Evolutionary conservation across 2,888 invertebrate species (phyloP).

Genomic region (Tenthredo mesomela): DNA sequence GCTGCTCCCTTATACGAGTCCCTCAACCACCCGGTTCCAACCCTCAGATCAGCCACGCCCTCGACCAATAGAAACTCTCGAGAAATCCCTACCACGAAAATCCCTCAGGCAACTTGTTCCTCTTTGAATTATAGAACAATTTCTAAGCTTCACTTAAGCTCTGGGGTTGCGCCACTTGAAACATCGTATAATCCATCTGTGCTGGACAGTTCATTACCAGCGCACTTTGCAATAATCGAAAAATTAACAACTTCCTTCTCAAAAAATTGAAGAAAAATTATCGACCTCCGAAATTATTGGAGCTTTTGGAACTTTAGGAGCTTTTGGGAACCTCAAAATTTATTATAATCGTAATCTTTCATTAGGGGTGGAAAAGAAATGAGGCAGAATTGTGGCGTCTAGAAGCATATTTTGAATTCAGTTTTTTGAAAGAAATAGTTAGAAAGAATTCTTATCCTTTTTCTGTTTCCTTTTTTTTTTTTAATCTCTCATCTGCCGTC

Average conservation of each 20-base stretch:
- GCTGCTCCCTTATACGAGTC: constrained; percentile 61
- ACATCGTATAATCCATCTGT: not conserved
- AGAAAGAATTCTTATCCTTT: not conserved
- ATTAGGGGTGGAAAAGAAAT: not conserved
- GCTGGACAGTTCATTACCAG: not conserved
- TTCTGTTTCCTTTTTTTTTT: not conserved
- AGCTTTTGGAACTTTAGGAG: not conserved
- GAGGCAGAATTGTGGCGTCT: not conserved
- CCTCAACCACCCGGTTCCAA: constrained; percentile 55
- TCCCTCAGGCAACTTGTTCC: not conserved
- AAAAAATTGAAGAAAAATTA: not conserved
- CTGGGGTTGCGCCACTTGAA: not conserved
- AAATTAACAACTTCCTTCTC: not conserved
- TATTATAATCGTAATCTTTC: not conserved
- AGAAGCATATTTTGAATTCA: not conserved
- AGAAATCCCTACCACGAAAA: constrained; percentile 33
- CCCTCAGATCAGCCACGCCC: constrained; percentile 70
- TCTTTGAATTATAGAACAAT: constrained; percentile 34
- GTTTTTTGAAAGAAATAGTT: not conserved
- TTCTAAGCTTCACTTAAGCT: constrained; percentile 22
- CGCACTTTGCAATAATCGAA: not conserved
- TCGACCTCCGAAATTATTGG: not conserved
- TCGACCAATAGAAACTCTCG: constrained; percentile 69
- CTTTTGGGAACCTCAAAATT: not conserved
- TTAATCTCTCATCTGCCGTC: constrained; percentile 9